Base-by-base conservation (phyloP, 2,113 vertebrate species). In the Crypturellus undulatus region DNA sequence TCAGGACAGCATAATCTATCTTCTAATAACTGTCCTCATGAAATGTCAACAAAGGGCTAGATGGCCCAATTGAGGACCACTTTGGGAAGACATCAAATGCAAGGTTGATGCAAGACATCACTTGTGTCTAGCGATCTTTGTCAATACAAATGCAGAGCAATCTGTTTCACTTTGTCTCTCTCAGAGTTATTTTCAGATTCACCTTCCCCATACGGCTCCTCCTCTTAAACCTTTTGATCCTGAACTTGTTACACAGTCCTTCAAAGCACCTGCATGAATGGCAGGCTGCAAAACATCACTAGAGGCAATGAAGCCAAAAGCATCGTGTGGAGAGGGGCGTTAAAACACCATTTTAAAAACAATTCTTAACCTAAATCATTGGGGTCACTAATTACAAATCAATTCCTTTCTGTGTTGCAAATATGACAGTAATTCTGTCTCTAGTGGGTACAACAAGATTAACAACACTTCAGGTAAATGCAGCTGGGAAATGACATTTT, bases 401-500 rank as follows among this genome's bases (percentile, higher is more conserved):
- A 97, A 94, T 97, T 96, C 70, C 73, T 79, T 70, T 88, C 95
- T 94, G 81, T 92, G 94, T 97, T 96, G 90, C 96, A 97, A 96
- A 98, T 97, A 95, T 97, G 97, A 97, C 95, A 95, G 95, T 95
- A 97, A 97, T 97, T 97, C 97, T 94, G 71, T 95, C 89, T 98
- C 96, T 96, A 98, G 96, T 93, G 90, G 92, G 80, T 96, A 95
- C 38, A 89, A 93, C 52, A 96, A 97, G 97, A 98, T 97, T 97
- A 98, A 98, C 88, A 98, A 96, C 94, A 95, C 6, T 47, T 95
- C 97, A 97, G 97, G 97, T 97, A 97, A 98, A 97, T 96, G 96
- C 96, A 97, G 95, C 92, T 96, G 97, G 97, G 97, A 98, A 98
- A 98, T 97, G 97, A 97, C 97, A 98, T 98, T 98, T 98, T 97